phyloP scores from a whole-genome alignment of 2,113 vertebrate species.

The Petroica traversi region DNA sequence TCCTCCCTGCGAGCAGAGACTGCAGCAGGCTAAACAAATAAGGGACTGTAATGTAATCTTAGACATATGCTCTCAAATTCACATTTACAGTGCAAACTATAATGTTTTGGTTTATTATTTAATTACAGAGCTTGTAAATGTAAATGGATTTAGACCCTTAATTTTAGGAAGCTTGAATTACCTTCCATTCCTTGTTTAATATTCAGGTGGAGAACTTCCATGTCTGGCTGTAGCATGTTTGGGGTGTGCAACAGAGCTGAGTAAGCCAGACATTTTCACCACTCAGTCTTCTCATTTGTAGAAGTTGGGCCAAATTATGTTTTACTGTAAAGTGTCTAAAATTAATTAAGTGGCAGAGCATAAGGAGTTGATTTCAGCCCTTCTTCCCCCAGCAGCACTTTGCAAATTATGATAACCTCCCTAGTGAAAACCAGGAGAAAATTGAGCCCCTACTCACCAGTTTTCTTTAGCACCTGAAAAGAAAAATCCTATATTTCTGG shows the following conservation, averaged over 20 bases:
- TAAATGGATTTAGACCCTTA: conserved; percentile 38
- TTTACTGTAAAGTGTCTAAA: neutral
- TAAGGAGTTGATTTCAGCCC: neutral
- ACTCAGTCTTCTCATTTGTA: neutral
- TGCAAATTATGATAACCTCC: neutral
- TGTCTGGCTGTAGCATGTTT: neutral
- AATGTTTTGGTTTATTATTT: conserved; percentile 58
- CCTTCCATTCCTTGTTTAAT: conserved; percentile 24
- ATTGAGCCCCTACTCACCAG: rapidly evolving
- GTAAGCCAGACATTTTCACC: neutral
- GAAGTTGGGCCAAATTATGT: neutral
- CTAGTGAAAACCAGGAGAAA: neutral
- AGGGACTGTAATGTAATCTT: conserved; percentile 4
- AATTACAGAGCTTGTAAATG: conserved; percentile 45
- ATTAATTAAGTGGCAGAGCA: neutral
- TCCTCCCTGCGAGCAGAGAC: neutral
- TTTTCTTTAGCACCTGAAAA: neutral
- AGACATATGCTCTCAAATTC: conserved; percentile 12
- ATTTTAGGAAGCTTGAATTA: conserved; percentile 35
- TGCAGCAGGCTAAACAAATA: conserved; percentile 22
- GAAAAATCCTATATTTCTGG: neutral
- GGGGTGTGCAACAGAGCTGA: neutral
- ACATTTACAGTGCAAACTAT: neutral
- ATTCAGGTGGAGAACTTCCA: conserved; percentile 4
- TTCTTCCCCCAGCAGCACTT: neutral